These are phyloP conservation scores for Pseudopleuronectes americanus DNA, from an alignment of 2,797 vertebrate genomes.

Conservation along the genomic window DNA sequence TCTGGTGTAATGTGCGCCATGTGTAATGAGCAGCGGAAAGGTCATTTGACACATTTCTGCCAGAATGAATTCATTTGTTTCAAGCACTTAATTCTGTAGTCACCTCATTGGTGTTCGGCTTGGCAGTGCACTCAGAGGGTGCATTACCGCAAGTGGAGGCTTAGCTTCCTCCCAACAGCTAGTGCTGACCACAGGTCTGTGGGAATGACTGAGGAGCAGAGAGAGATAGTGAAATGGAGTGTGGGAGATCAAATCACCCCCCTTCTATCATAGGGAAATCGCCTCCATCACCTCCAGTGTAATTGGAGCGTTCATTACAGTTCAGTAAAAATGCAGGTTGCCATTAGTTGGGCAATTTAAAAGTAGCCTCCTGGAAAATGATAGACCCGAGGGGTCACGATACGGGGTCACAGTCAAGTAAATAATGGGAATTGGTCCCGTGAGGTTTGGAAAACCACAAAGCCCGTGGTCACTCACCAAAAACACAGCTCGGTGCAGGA, in stretches of 20 bases:
- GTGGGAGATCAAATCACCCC: conserved; percentile 78
- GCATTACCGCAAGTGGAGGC: conserved; percentile 76
- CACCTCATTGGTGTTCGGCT: conserved; percentile 71
- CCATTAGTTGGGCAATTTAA: conserved; percentile 78
- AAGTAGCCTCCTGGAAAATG: conserved; percentile 74
- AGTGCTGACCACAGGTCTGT: conserved; percentile 74
- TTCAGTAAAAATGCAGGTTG: conserved; percentile 78
- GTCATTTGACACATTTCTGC: conserved; percentile 86
- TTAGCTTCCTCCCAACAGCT: conserved; percentile 67
- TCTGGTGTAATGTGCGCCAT: conserved; percentile 74
- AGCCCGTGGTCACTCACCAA: conserved; percentile 69
- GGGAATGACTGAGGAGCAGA: conserved; percentile 70
- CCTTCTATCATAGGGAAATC: conserved; percentile 80
- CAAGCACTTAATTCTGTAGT: conserved; percentile 82
- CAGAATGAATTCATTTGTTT: conserved; percentile 85
- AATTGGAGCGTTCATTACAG: conserved; percentile 84
- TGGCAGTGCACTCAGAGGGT: conserved; percentile 69
- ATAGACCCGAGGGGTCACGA: conserved; percentile 76
- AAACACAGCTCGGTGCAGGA: conserved; percentile 67
- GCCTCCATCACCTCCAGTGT: conserved; percentile 78
- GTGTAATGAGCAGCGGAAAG: conserved; percentile 83
- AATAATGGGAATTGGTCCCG: conserved; percentile 83
- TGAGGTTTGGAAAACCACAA: conserved; percentile 74
- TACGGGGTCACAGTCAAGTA: conserved; percentile 82
- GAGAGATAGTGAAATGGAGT: conserved; percentile 76